Conservation (phyloP, 2,888 invertebrate species). For the Diploptera punctata region DNA sequence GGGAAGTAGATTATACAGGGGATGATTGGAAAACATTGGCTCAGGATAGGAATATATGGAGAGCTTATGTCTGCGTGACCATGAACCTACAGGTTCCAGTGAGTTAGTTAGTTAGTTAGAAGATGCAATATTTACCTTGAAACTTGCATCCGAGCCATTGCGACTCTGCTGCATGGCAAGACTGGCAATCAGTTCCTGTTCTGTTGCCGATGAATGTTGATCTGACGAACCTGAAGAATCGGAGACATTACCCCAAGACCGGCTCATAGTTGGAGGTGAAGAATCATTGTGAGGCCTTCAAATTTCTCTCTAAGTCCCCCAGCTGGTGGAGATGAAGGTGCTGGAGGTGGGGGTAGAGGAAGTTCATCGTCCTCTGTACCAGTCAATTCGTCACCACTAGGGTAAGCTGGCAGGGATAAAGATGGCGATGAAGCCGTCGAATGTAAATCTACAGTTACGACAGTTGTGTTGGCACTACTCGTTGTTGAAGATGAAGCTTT, state of each 20-base stretch:
- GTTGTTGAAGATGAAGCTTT: slow-evolving; percentile 53
- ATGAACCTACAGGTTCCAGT: no score
- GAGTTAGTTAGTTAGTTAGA: no score
- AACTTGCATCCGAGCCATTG: slow-evolving; percentile 83
- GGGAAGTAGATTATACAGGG: no score
- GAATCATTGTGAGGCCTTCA: slow-evolving; percentile 23
- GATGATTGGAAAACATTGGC: no score
- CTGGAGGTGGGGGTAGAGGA: slow-evolving; percentile 69
- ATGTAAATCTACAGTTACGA: slow-evolving; percentile 50
- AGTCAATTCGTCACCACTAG: slow-evolving; percentile 68
- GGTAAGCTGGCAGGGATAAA: slow-evolving; percentile 67
- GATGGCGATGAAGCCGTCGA: slow-evolving; percentile 56
- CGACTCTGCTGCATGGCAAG: slow-evolving; percentile 55
- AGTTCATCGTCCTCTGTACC: slow-evolving; percentile 65
- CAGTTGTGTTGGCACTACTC: slow-evolving; percentile 51
- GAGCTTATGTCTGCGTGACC: no score
- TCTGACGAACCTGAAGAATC: slow-evolving; percentile 17
- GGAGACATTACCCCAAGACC: slow-evolving; percentile 33
- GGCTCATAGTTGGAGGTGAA: slow-evolving; percentile 33
- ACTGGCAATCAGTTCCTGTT: slow-evolving; percentile 55
- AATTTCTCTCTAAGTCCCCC: slow-evolving; percentile 25
- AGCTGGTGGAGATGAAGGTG: slow-evolving; percentile 68
- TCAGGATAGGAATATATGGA: no score
- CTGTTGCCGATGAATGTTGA: slow-evolving; percentile 46
- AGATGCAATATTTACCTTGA: slow-evolving; percentile 70